A percentile compares a stretch with the other conserved stretches of the same genome.
phyloP scores from a whole-genome alignment of 2,888 invertebrate species.

The Sarcophaga caerulescens region DNA sequence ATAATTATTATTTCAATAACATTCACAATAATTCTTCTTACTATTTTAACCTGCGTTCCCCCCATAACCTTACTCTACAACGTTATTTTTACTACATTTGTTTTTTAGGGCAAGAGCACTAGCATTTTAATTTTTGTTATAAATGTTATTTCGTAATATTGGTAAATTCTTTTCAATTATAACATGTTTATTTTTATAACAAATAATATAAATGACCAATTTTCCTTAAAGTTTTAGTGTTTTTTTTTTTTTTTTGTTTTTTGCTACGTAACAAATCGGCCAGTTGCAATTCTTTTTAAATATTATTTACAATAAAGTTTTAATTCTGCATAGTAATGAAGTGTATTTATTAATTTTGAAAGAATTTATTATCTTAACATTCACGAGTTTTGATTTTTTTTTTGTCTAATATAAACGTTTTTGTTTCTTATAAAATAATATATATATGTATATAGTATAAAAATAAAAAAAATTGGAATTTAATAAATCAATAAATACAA shows the following conservation, averaged over 20 bases:
- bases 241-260: background rate
- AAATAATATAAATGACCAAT: background rate
- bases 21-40: too few relatives aligned
- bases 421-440: background rate
- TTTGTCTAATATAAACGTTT: background rate
- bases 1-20: too few relatives aligned
- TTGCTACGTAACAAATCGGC: background rate
- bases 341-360: background rate
- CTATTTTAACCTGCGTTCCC: too few relatives aligned
- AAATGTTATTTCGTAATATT: background rate
- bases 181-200: background rate
- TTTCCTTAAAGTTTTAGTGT: background rate
- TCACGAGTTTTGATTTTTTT: background rate
- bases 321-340: background rate
- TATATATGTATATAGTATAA: background rate
- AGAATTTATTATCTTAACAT: background rate
- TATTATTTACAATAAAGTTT: too few relatives aligned
- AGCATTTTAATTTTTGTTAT: background rate
- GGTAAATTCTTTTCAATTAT: background rate
- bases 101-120: background rate
- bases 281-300: background rate
- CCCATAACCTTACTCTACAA: background rate
- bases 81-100: background rate
- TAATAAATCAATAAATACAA: slow-evolving; percentile 12
- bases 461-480: background rate